Evolutionary conservation across 2,113 vertebrate genomes (phyloP), one percentile per base, ranked within the genome.

Genomic region (Anhinga anhinga): DNA sequence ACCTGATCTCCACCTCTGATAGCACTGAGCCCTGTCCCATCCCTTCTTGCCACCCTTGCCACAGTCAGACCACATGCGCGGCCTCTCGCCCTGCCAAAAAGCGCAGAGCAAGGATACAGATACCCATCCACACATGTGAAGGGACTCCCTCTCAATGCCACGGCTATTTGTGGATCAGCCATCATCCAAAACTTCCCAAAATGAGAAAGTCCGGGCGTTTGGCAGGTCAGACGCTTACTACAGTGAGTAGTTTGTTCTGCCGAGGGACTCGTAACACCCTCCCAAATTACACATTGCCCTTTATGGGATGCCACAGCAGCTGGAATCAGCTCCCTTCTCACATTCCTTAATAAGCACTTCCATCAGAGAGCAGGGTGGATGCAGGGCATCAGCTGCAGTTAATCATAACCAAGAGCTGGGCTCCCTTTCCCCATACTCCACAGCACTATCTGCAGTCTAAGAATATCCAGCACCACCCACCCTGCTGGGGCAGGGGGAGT

Each of bases 1-100:
- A 95, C 91, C 96, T 93, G 96, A 96, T 97, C 96, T 73, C 94
- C 88, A 97, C 95, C 88, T 91, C 95, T 87, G 96, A 94, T 93
- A 96, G 69, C 78, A 73, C 67, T 49, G 13, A 89, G 78, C 44
- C 34, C 61, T n/a, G 72, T 90, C 83, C 91, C 86, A 59, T 90
- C 63, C 80, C 87, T 83, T 88, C 86, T 4, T 82, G 91, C 91
- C 84, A 93, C 45, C 84, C 85, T 63, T 26, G 58, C n/a, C 88
- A 86, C 18, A 26, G 55, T 8, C 91, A 66, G 63, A 77, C 71
- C 56, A 59, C 49, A 30, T 8, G 50, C 2, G 3, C 3, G 1
- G 32, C 38, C 30, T 42, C 15, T 7, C 36, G 7, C 42, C 3
- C 23, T 3, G 6, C 12, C 0, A 1, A 42, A 38, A 58, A 34